Evolutionary conservation across 1,140 invertebrate species (phyloP).

Genomic region (Maconellicoccus hirsutus): DNA sequence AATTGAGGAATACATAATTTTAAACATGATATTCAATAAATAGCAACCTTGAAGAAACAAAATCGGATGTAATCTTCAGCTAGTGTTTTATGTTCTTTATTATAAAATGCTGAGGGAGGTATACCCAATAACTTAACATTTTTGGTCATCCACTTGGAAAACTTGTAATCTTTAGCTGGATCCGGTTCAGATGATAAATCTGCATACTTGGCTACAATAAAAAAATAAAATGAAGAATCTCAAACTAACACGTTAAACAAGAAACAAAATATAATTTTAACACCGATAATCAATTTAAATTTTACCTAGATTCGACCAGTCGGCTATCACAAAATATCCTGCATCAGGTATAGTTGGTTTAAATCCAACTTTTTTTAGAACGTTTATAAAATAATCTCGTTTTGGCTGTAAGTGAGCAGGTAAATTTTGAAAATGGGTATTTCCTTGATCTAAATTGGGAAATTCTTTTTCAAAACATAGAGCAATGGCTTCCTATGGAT

Average conservation of each 20-base stretch:
- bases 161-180: slow-evolving; percentile 71
- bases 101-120: slow-evolving; percentile 90
- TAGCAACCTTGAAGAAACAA: slow-evolving; percentile 83
- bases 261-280: neutral
- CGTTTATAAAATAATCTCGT: slow-evolving; percentile 68
- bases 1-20: neutral
- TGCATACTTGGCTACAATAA: slow-evolving; percentile 35
- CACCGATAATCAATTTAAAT: neutral
- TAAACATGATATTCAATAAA: neutral
- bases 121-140: slow-evolving; percentile 87
- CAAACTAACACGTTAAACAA: neutral
- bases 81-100: slow-evolving; percentile 61
- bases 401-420: slow-evolving; percentile 68
- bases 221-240: slow-evolving; percentile 23
- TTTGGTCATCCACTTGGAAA: slow-evolving; percentile 90
- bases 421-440: slow-evolving; percentile 78
- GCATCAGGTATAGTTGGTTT: slow-evolving; percentile 86
- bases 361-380: slow-evolving; percentile 70
- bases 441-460: slow-evolving; percentile 48
- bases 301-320: slow-evolving; percentile 67
- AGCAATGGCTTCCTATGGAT: slow-evolving; percentile 74
- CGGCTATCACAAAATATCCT: slow-evolving; percentile 93
- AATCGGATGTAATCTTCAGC: slow-evolving; percentile 80
- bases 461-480: slow-evolving; percentile 80
- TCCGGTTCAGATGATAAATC: slow-evolving; percentile 55